Base-by-base conservation (phyloP, 2,888 invertebrate genomes). In the Argynnis bischoffii region DNA sequence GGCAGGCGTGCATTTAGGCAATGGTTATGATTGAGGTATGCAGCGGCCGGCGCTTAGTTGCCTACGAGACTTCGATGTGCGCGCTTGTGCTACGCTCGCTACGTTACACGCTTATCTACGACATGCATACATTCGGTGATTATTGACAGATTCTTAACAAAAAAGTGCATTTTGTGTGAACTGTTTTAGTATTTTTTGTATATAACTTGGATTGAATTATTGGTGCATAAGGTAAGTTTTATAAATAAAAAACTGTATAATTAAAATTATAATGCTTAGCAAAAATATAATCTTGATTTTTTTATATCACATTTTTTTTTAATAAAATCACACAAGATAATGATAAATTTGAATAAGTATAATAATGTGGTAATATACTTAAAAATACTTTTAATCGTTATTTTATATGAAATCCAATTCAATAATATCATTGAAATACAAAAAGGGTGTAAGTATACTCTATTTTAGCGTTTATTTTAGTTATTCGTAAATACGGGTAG, bases 1-100 rank as follows among this genome's bases (percentile, higher is more conserved):
- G 16, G 21, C 6, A 35, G 53, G 31, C 48, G 31, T 53, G 35
- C 61, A 15, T 47, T 15, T 15, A 35, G 35, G 14, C 18, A 41
- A 51, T 18, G 18, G 68, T 75, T 74, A 74, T 73, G 75, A 74
- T 74, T 77, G 75, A 77, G 73, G 79, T 75, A 74, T 81, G 85
- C 83, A 81, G 78, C 75, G 55, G 55, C 48, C 73, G 63, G 74
- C 74, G 72, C 72, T 83, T 85, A 88, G 89, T 89, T 76, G 81
- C 75, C 79, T 81, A 77, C 83, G 81, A 80, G 83, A 79, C 69
- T 74, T 77, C 81, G 77, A 70, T 72, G 74, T 77, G 82, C 66
- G 72, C 79, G 79, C 80, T 74, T 73, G 84, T 78, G 66, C 67
- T 69, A 68, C 70, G 70, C 46, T 46, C 50, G 69, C 72, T 72